Evolutionary conservation across 2,797 vertebrate genomes (phyloP), one percentile per base, ranked within the genome.

Genomic region (Natrix natrix): DNA sequence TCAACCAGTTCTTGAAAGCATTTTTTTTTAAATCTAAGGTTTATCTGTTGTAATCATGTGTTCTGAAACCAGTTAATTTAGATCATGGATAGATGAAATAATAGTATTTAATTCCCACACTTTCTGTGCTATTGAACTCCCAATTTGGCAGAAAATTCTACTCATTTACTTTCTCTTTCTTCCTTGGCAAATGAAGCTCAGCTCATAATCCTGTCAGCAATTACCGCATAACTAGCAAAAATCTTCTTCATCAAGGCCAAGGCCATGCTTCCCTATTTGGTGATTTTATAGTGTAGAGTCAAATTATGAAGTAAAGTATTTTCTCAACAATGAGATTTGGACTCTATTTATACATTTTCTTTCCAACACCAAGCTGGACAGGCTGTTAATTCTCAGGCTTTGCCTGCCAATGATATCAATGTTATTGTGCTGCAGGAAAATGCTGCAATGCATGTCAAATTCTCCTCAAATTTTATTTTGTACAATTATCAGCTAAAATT

Each of bases 1-100:
- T 83, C 66, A 54, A 57, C 17, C 59, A 10, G 6, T 78, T 89
- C 28, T 52, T 17, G 20, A 37, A 37, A 48, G 28, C 87, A 48
- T 87, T 93, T 94, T 93, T 94, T 92, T 92, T 1, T 12, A 94
- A 83, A 8, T 88, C 43, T 37, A 37, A 90, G 26, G 28, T 28
- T 91, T 74, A 78, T 87, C 28, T 92, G 60, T 95, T 96, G 93
- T 94, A 96, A n/a, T 13, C 20, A 12, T 66, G 91, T 93, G 93
- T 95, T 95, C 94, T 95, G 94, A 96, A 95, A 94, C 78, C 88
- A 93, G 86, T 93, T 61, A 94, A 88, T 55, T 92, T 91, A 91
- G 92, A 93, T 93, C 93, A 93, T 95, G 97, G 94, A 93, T 69
- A 0, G 94, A 66, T 89, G 93, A 94, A 88, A 4, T 89, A 86